A percentile compares a stretch with the other conserved stretches of the same genome.
phyloP scores from a whole-genome alignment of 2,113 vertebrate genomes.

The Talpa occidentalis region DNA sequence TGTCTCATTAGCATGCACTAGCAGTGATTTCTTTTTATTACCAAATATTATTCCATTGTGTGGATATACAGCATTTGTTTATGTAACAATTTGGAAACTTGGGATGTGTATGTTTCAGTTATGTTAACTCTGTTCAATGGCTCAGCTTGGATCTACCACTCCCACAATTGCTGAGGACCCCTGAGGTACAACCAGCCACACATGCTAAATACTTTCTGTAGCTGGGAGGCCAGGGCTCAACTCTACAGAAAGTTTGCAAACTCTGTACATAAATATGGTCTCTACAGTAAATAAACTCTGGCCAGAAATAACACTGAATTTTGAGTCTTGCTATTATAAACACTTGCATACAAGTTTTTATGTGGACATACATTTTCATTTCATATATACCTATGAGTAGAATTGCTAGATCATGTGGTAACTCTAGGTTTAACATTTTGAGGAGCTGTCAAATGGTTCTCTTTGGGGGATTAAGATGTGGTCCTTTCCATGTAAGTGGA shows the following conservation, averaged over 20 bases:
- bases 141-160: neutral
- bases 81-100: neutral
- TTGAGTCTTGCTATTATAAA: neutral
- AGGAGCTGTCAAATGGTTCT: neutral
- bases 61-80: neutral
- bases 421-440: neutral
- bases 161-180: neutral
- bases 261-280: neutral
- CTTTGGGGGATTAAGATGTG: neutral
- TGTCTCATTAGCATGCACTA: too few species aligned
- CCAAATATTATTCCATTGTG: neutral
- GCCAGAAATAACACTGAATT: neutral
- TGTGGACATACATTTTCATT: neutral
- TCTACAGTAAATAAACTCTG: neutral
- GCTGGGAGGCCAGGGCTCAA: neutral
- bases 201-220: too few species aligned
- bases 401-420: neutral
- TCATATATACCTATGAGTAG: neutral
- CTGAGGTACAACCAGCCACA: neutral
- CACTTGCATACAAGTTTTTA: neutral
- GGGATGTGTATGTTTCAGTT: neutral
- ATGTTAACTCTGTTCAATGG: neutral
- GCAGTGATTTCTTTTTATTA: neutral
- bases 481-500: neutral
- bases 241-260: neutral